Base-by-base conservation (phyloP, 2,888 invertebrate species). In the Cremastinae sp. region DNA sequence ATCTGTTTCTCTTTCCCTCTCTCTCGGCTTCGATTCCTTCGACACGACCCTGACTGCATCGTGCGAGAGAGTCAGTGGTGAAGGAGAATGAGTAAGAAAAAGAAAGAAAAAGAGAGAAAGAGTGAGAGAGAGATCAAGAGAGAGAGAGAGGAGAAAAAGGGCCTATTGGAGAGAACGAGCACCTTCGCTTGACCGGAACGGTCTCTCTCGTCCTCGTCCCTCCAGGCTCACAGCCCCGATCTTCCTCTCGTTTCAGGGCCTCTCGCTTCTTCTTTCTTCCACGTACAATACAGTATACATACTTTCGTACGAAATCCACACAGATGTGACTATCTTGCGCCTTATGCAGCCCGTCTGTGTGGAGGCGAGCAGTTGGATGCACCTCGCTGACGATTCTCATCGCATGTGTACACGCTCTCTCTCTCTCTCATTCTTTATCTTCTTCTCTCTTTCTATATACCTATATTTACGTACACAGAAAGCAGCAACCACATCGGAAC, bases 151-250 rank as follows among this genome's bases (percentile, higher is more conserved):
- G 61, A 9, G 53, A 71, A 68, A 72, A 55, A 22, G 9, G 55
- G 53, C 43, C 51, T 51, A 28, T 55, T 64, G 73, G 62, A 56
- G 18, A 22, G 56, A 41, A 56, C 55, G 64, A 51, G 75, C 75
- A 80, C 77, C 80, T 80, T 80, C 80, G 81, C 85, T 87, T 85
- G 84, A 87, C 86, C 87, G 84, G 83, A 87, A 83, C 83, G 80
- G 84, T 84, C 85, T 84, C 86, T 83, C 84, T 85, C 78, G 80
- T 82, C 59, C 64, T 58, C 56, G 20, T 14, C 28, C 20, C 71
- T 56, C 41, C 41, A 41, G 58, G 47, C 71, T 14, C 55, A 51
- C 74, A 79, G 41, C 41, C n/a, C n/a, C 41, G 12, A 9, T 12
- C 41, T n/a, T 41, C 41, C 4, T 9, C 12, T n/a, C n/a, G n/a